Evolutionary conservation across 2,113 vertebrate species (phyloP).

Genomic region (Trematomus loennbergii): DNA sequence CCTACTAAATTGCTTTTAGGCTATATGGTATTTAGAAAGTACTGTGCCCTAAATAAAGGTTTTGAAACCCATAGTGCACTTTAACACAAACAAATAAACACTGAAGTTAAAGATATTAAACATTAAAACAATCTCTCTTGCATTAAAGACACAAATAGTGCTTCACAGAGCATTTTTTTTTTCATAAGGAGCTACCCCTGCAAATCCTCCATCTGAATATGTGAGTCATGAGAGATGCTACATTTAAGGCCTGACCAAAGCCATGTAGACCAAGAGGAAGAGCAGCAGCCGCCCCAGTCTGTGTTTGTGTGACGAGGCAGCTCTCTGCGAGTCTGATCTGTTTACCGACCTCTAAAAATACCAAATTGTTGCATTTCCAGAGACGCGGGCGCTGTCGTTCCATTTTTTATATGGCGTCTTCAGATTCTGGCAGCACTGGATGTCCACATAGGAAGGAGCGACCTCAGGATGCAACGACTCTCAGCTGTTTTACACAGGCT

Average conservation of each 20-base stretch:
- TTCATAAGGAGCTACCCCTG: constrained; percentile 12
- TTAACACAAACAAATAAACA: constrained; percentile 12
- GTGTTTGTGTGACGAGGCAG: constrained; percentile 61
- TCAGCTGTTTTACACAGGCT: constrained; percentile 23
- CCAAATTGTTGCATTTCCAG: constrained; percentile 56
- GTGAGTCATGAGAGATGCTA: constrained; percentile 31
- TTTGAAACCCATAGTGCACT: not conserved
- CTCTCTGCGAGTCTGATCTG: constrained; percentile 53
- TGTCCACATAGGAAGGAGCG: constrained; percentile 47
- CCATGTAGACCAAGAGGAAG: constrained; percentile 14
- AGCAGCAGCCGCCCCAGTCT: constrained; percentile 42
- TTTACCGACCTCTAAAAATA: constrained; percentile 74
- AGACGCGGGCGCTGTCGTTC: constrained; percentile 42
- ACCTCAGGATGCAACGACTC: constrained; percentile 21
- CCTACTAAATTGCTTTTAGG: not conserved
- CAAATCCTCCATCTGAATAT: constrained; percentile 16
- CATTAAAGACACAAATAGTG: not conserved
- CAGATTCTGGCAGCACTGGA: constrained; percentile 47
- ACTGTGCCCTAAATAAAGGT: not conserved
- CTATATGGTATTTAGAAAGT: not conserved
- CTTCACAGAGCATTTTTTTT: constrained; percentile 1
- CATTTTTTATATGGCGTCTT: constrained; percentile 67
- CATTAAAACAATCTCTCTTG: not conserved
- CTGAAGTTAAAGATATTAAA: constrained; percentile 28
- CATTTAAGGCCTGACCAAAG: constrained; percentile 37